Conservation (phyloP, 2,888 invertebrate species). For the Chloromyia formosa region DNA sequence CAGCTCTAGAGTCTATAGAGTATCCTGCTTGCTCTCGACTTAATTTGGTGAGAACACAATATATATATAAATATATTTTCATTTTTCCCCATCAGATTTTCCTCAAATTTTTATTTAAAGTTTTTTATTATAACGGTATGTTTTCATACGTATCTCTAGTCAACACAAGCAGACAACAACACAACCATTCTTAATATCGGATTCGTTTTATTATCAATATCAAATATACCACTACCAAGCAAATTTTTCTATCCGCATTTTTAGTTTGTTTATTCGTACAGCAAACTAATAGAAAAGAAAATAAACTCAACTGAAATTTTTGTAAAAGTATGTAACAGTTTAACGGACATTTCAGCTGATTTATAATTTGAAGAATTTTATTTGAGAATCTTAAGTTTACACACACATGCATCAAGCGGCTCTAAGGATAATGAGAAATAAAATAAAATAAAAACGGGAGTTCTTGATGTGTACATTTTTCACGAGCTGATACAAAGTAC, state of each 20-base stretch:
- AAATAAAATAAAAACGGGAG: conserved; percentile 40
- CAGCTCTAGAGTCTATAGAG: background rate
- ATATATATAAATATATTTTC: too few relatives aligned
- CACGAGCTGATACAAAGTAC: background rate
- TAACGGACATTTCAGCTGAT: conserved; percentile 50
- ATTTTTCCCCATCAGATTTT: conserved; percentile 16
- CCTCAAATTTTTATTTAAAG: conserved; percentile 18
- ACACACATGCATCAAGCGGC: conserved; percentile 52
- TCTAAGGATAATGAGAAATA: conserved; percentile 42
- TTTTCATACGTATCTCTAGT: conserved; percentile 1
- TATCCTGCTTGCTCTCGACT: conserved; percentile 45
- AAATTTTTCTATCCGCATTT: background rate
- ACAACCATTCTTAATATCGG: conserved; percentile 34
- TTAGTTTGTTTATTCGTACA: too few relatives aligned
- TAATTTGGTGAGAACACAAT: conserved; percentile 44
- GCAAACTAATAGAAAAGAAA: too few relatives aligned
- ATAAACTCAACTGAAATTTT: background rate
- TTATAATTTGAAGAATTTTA: conserved; percentile 23
- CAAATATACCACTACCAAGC: conserved; percentile 41
- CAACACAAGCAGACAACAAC: conserved; percentile 42
- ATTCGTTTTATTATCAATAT: conserved; percentile 20
- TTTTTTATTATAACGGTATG: background rate
- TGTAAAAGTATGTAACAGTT: conserved; percentile 24
- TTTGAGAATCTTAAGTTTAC: conserved; percentile 51
- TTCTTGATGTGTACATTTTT: conserved; percentile 11